These are phyloP conservation scores for Drosophila tsacasi DNA, from an alignment of 1,140 invertebrate genomes.

Conservation along the genomic window DNA sequence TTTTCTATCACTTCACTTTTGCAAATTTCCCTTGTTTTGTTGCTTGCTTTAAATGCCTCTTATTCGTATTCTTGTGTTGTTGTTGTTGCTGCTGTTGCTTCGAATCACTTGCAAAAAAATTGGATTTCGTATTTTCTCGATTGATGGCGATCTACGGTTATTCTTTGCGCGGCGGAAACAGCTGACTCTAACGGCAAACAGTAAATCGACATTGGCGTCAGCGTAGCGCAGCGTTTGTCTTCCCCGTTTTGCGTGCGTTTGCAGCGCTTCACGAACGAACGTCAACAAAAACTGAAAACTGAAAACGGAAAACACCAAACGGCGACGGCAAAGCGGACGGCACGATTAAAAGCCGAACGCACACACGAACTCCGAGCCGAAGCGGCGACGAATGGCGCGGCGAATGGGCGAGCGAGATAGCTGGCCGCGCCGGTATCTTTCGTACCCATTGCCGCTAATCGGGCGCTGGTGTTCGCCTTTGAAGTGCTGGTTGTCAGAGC, in stretches of 20 bases:
- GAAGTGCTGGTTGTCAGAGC: background rate
- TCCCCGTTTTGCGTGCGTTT: conserved; percentile 21
- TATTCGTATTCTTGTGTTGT: conserved; percentile 12
- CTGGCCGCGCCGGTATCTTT: conserved; percentile 14
- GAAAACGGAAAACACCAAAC: conserved; percentile 65
- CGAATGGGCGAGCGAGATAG: conserved; percentile 59
- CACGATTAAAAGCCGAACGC: conserved; percentile 33
- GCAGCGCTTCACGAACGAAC: conserved; percentile 64
- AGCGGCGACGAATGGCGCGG: conserved; percentile 53
- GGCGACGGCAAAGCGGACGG: conserved; percentile 49
- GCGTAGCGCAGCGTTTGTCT: conserved; percentile 17
- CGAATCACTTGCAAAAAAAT: conserved; percentile 52
- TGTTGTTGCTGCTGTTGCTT: conserved; percentile 8
- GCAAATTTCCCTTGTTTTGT: conserved; percentile 25
- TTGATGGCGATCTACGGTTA: conserved; percentile 7
- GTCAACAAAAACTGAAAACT: conserved; percentile 83
- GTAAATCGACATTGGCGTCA: conserved; percentile 10
- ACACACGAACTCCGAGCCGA: conserved; percentile 30
- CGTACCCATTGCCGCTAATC: conserved; percentile 25
- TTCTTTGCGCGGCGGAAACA: conserved; percentile 39
- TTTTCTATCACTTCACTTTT: conserved; percentile 18
- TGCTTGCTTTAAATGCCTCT: conserved; percentile 13
- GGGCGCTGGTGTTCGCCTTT: conserved; percentile 1
- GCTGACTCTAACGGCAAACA: conserved; percentile 44
- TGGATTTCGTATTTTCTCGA: conserved; percentile 24